Evolutionary conservation across 2,797 vertebrate species (phyloP), one percentile per base, ranked within the genome.

Genomic region (Protosalanx chinensis): DNA sequence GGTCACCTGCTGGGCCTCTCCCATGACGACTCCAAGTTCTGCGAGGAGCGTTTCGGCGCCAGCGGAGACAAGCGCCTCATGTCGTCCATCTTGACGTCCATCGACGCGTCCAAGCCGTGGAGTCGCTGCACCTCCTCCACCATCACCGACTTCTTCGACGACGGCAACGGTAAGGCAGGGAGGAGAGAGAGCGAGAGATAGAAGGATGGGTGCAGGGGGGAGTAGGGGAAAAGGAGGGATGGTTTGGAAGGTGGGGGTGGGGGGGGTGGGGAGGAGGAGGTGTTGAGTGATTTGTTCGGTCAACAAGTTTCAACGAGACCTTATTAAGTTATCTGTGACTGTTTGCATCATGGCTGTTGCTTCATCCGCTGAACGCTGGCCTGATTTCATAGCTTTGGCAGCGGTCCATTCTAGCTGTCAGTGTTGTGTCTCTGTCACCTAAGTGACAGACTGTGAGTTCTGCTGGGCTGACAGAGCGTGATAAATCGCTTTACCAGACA

Each of bases 1-100:
- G 97, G 97, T 37, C 97, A 99, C 79, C 92, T 99, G 46, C 93
- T 99, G 59, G 97, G 97, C n/a, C 91, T 99, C 82, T 98, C 97
- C 65, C 97, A 98, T 3, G 97, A 99, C 0, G 97, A 99, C 88
- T 98, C 97, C 58, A 98, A 98, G 86, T 98, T 97, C 90, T 99
- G 97, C 57, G 96, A 98, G 87, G 97, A 99, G 75, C 95, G 93
- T 13, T 98, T 96, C 18, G 96, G 97, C 18, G 94, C 96, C 63
- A 95, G 91, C 61, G 96, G 97, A 76, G 97, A 98, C 86, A 99
- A 98, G 79, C 93, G 96, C 13, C 92, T 99, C 68, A 99, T 99
- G 97, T 98, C 97, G 6, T 98, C 97, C 84, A 97, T 99, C 76
- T 90, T 99, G 66, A 99, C 97, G 62, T 97, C 97, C 88, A 98